phyloP scores from a whole-genome alignment of 2,888 invertebrate species.

The Cataglyphis albicans region DNA sequence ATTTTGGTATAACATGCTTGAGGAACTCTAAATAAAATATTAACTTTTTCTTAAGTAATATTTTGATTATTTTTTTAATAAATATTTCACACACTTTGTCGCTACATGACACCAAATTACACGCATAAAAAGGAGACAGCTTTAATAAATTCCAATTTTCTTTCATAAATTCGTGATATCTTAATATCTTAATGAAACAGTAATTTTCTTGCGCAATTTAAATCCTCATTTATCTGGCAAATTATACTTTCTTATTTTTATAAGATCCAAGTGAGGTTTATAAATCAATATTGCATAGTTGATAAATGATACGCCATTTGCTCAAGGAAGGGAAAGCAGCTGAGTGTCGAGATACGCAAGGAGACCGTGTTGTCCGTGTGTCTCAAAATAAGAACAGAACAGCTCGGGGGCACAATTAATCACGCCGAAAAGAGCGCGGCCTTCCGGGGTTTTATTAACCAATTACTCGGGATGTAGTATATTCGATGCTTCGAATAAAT shows the following conservation, averaged over 20 bases:
- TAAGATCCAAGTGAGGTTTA: constrained; percentile 47
- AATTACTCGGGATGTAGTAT: constrained; percentile 77
- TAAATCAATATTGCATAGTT: constrained; percentile 54
- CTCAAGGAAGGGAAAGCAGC: constrained; percentile 47
- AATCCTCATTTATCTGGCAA: constrained; percentile 33
- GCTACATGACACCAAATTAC: neutral
- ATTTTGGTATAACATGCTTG: neutral
- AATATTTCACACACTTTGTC: neutral
- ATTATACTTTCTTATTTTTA: constrained; percentile 21
- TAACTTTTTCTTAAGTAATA: neutral
- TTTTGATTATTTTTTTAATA: neutral
- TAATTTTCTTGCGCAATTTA: constrained; percentile 11
- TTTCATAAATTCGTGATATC: constrained; percentile 33
- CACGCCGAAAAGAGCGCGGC: constrained; percentile 77
- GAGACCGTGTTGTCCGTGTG: constrained; percentile 61
- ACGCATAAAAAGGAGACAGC: neutral
- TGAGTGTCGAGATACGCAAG: constrained; percentile 43
- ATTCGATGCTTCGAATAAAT: constrained; percentile 78
- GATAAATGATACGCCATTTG: constrained; percentile 54
- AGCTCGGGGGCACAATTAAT: constrained; percentile 78
- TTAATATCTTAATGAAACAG: constrained; percentile 58
- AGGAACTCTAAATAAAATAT: neutral
- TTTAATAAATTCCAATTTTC: neutral
- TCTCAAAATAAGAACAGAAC: constrained; percentile 70
- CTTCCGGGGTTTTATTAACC: constrained; percentile 80